Base-by-base conservation (phyloP, 1,140 invertebrate species). In the Bombus pascuorum region DNA sequence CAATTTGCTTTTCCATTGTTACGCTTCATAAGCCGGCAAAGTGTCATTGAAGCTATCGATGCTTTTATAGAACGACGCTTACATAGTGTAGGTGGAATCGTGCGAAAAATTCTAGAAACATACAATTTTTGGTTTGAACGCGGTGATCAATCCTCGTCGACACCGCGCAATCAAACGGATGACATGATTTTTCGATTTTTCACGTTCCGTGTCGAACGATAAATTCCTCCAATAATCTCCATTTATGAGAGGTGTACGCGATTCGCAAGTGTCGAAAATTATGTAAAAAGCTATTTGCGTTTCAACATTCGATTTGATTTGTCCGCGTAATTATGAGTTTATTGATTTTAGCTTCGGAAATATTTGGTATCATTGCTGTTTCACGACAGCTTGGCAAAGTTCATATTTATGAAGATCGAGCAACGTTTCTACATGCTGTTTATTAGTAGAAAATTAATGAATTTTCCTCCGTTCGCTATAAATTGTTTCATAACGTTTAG, bases 1-100 rank as follows among this genome's bases (percentile, higher is more conserved):
- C 82, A 78, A 70, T 76, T 76, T 53, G 25, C 72, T 39, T 53
- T 47, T 66, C 72, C 34, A 57, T 77, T 77, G 76, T 83, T 66
- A n/a, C 57, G 57, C 12, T 77, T 39, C 34, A 39, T 39, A 37
- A 15, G 15, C 18, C n/a, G 37, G 28, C 3, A 12, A 22, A 25
- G 37, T 12, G 37, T 65, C 10, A 34, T 12, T 28, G 47, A 34
- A 66, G 32, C 75, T 28, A 18, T 25, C 53, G 57, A 10, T 32
- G 25, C 42, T 78, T 2, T 78, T n/a, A 68, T 25, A 15, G 34
- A 34, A 28, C 37, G 22, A 53, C 47, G 47, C 47, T 53, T 53
- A 53, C 47, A 22, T 53, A 18, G 18, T 53, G 6, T 22, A 53
- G 47, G 47, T 53, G 18, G 47, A 53, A 53, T 22, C 18, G 47